These are phyloP conservation scores for Takifugu ocellatus DNA, from an alignment of 2,797 vertebrate species.

Conservation along the genomic window DNA sequence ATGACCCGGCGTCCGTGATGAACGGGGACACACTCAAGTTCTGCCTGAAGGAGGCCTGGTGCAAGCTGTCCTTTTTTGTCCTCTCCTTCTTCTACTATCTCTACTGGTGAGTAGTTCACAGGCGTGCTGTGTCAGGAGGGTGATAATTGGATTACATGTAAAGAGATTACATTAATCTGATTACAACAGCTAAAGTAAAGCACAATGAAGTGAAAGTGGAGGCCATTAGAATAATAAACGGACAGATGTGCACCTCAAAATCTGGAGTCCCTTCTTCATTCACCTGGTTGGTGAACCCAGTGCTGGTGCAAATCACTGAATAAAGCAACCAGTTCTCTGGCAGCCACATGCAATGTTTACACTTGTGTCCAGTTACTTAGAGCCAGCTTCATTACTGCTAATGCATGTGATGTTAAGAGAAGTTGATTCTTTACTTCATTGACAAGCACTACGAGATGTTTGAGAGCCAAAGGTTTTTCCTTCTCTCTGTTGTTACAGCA, in stretches of 20 bases:
- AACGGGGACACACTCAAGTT: conserved; percentile 93
- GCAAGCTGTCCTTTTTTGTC: conserved; percentile 97
- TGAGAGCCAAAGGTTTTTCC: neutral
- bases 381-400: conserved; percentile 12
- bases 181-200: conserved; percentile 15
- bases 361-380: conserved; percentile 11
- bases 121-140: neutral
- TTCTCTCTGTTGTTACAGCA: neutral
- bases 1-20: conserved; percentile 94
- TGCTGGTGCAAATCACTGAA: conserved; percentile 61
- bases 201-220: neutral
- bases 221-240: neutral
- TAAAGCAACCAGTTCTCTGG: conserved; percentile 67
- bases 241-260: neutral
- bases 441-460: conserved; percentile 42
- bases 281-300: conserved; percentile 3
- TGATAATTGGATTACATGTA: conserved; percentile 37
- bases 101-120: conserved; percentile 85
- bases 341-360: conserved; percentile 50
- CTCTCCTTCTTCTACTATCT: conserved; percentile 99
- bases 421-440: conserved; percentile 68
- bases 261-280: neutral
- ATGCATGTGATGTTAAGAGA: conserved; percentile 66
- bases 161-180: conserved; percentile 32
- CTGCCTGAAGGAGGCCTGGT: conserved; percentile 98